phyloP scores from a whole-genome alignment of 1,140 invertebrate species.

The Ridgeia piscesae region DNA sequence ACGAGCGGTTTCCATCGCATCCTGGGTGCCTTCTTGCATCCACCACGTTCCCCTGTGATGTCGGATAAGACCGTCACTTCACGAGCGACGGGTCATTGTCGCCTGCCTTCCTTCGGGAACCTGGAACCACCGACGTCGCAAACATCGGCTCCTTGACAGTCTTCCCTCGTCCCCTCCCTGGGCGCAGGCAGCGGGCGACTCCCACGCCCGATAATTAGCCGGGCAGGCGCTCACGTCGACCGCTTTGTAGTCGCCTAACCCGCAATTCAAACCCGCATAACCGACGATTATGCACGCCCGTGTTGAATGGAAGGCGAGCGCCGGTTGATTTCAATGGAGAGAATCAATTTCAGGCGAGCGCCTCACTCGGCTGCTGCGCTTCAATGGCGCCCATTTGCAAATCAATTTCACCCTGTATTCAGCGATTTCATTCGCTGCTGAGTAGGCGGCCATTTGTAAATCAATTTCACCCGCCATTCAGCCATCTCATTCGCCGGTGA shows the following conservation, averaged over 20 bases:
- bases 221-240: not conserved
- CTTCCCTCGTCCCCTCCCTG: not conserved
- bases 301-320: not conserved
- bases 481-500: not conserved
- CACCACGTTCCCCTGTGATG: not conserved
- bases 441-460: not conserved
- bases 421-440: not conserved
- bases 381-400: not conserved
- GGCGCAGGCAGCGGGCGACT: not conserved
- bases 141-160: not conserved
- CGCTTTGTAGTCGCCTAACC: not conserved
- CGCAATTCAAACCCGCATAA: not conserved
- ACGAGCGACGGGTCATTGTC: not conserved
- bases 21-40: not conserved
- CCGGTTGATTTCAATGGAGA: not conserved
- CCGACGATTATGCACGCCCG: not conserved
- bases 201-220: not conserved
- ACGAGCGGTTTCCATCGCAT: not conserved
- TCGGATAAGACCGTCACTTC: not conserved
- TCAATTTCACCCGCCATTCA: not conserved
- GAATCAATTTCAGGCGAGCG: not conserved
- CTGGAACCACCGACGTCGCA: not conserved
- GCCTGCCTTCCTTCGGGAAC: not conserved
- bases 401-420: not conserved
- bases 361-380: not conserved